Conservation (phyloP, 2,888 invertebrate genomes). For the Amiota communis region DNA sequence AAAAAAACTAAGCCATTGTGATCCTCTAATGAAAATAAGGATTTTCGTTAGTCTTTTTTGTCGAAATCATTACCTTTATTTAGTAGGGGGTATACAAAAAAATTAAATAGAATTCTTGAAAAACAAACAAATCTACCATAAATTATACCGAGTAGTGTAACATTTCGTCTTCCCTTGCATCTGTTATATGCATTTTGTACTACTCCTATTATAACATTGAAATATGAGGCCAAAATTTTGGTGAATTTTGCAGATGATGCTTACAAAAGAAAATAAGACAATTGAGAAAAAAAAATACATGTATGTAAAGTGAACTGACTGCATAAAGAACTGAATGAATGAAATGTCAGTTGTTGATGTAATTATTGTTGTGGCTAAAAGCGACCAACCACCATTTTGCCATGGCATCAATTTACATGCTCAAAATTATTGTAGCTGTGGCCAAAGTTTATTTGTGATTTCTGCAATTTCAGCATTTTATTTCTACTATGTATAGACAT, state of each 20-base stretch:
- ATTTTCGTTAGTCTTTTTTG: no score
- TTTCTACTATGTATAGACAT: slow-evolving; percentile 2
- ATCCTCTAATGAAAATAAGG: no score
- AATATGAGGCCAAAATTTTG: background rate
- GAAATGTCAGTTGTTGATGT: background rate
- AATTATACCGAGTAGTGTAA: no score
- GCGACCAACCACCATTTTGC: slow-evolving; percentile 40
- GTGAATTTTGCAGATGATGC: background rate
- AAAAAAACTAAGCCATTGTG: no score
- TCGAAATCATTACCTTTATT: no score
- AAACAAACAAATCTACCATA: no score
- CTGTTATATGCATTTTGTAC: no score
- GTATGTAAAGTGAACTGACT: background rate
- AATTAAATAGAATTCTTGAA: no score
- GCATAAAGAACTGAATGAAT: background rate
- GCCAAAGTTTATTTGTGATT: slow-evolving; percentile 34
- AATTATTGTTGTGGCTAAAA: background rate
- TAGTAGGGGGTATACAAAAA: no score
- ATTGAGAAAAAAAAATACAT: slow-evolving; percentile 36
- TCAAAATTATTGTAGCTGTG: slow-evolving; percentile 21
- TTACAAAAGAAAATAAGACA: slow-evolving; percentile 18
- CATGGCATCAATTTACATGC: slow-evolving; percentile 52
- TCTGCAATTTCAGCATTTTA: slow-evolving; percentile 47
- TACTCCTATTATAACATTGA: no score
- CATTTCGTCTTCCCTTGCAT: no score